Percentiles rank a stretch among this genome's conserved stretches.
phyloP scores from a whole-genome alignment of 2,888 invertebrate genomes.

The Epistrophe grossulariae region DNA sequence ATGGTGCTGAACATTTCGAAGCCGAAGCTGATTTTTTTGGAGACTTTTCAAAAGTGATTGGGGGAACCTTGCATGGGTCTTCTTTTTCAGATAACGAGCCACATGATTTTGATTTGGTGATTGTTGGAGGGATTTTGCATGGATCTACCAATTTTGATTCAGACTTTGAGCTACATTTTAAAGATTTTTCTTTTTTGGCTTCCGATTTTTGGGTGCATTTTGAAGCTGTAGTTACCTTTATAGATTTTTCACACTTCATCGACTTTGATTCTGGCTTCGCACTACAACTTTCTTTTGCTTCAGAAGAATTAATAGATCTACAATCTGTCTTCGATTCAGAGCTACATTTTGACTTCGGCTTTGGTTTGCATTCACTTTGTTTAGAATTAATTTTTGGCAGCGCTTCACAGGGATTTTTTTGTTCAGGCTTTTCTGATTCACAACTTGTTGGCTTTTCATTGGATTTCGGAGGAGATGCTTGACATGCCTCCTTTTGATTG shows the following conservation, averaged over 20 bases:
- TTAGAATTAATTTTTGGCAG: background rate
- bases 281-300: no score
- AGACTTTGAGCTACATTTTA: background rate
- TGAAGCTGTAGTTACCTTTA: no score
- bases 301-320: no score
- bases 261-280: background rate
- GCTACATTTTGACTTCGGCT: no score
- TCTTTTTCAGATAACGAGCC: background rate
- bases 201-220: background rate
- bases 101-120: background rate
- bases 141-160: background rate
- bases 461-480: background rate
- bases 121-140: background rate
- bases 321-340: no score
- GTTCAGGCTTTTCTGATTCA: background rate
- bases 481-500: background rate
- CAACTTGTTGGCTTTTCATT: background rate
- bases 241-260: background rate
- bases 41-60: background rate
- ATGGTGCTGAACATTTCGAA: no score
- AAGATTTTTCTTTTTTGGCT: background rate
- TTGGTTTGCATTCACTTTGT: no score
- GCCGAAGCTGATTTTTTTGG: background rate
- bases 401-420: background rate
- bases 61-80: background rate